Percentiles rank a stretch among this genome's conserved stretches.
Conservation (phyloP, 2,888 invertebrate genomes). For the Anaspis maculata region DNA sequence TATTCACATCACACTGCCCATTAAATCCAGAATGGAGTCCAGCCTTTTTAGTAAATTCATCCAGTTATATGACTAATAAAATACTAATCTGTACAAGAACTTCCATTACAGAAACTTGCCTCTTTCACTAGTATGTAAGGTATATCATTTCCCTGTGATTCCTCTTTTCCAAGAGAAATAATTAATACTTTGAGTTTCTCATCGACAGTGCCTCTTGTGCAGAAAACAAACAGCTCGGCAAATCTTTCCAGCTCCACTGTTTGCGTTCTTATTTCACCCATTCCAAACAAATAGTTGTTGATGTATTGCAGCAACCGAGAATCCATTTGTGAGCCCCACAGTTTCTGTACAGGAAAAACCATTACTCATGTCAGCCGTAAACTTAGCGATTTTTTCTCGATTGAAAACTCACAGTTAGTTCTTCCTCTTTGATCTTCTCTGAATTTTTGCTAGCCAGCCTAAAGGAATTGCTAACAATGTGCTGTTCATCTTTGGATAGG, state of each 20-base stretch:
- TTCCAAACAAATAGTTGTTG: conserved; percentile 59
- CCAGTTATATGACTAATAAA: too few relatives aligned
- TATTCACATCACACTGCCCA: too few relatives aligned
- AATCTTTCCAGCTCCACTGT: conserved; percentile 56
- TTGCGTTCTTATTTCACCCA: conserved; percentile 43
- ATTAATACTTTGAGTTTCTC: conserved; percentile 52
- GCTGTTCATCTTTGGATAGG: conserved; percentile 55
- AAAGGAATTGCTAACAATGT: conserved; percentile 54
- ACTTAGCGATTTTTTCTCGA: too few relatives aligned
- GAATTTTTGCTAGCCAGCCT: conserved; percentile 56
- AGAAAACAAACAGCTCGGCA: conserved; percentile 60
- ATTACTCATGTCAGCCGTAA: conserved; percentile 3
- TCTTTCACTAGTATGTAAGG: conserved; percentile 56
- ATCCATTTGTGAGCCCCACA: conserved; percentile 63
- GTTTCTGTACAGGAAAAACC: too few relatives aligned
- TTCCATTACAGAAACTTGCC: too few relatives aligned
- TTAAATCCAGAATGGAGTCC: too few relatives aligned
- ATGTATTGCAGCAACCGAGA: conserved; percentile 58
- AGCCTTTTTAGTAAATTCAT: too few relatives aligned
- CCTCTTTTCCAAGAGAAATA: conserved; percentile 50
- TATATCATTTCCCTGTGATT: conserved; percentile 46
- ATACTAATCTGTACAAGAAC: too few relatives aligned
- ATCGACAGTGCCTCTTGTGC: conserved; percentile 59
- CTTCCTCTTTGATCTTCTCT: conserved; percentile 56
- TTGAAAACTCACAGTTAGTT: conserved; percentile 54